Evolutionary conservation across 2,797 vertebrate genomes (phyloP).

Genomic region (Crocidura indochinensis): DNA sequence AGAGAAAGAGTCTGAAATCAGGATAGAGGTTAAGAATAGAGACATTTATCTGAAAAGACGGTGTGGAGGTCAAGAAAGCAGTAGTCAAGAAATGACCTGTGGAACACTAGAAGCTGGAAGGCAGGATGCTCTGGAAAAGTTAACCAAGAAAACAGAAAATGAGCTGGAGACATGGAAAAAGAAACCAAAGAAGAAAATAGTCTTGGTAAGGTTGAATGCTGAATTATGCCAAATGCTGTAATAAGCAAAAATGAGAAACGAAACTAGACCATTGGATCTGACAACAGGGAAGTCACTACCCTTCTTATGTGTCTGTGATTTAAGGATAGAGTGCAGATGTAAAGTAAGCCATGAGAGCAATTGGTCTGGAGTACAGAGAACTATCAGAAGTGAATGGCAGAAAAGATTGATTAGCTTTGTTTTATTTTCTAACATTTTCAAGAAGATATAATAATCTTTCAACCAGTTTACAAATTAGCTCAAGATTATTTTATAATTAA

Average conservation of each 20-base stretch:
- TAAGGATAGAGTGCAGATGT: background rate
- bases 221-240: background rate
- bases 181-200: background rate
- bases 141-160: background rate
- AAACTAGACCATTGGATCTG: background rate
- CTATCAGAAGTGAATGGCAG: background rate
- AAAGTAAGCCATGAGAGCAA: background rate
- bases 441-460: background rate
- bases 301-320: accelerated
- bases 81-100: background rate
- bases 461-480: conserved; percentile 12
- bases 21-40: background rate
- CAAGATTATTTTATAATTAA: conserved; percentile 38
- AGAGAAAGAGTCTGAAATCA: background rate
- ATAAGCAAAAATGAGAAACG: background rate
- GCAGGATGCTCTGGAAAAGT: background rate
- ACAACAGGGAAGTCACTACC: background rate
- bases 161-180: background rate
- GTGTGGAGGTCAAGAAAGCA: background rate
- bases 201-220: background rate
- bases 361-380: background rate
- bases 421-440: background rate
- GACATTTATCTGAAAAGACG: background rate
- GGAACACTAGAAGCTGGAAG: background rate
- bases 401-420: background rate